Evolutionary conservation across 2,113 vertebrate genomes (phyloP).

Genomic region (Picathartes gymnocephalus): DNA sequence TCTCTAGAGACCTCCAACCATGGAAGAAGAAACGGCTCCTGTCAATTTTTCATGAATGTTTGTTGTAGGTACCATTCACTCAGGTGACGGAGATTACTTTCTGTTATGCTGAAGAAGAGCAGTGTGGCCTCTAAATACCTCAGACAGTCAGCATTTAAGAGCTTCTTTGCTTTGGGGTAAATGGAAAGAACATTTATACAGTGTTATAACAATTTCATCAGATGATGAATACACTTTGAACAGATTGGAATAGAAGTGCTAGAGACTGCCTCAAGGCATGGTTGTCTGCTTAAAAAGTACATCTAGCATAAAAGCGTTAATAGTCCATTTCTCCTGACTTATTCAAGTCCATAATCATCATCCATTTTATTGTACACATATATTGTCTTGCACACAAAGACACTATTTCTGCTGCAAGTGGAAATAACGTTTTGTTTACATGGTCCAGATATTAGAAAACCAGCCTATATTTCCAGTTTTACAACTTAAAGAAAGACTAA

Average conservation of each 20-base stretch:
- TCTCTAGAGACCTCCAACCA: neutral
- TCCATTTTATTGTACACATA: neutral
- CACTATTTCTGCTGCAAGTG: neutral
- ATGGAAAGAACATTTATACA: neutral
- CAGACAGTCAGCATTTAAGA: neutral
- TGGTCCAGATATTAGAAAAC: neutral
- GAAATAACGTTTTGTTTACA: neutral
- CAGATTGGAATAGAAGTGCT: neutral
- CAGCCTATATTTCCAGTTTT: neutral
- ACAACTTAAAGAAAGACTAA: neutral
- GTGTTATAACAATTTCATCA: neutral
- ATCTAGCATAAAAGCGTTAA: neutral
- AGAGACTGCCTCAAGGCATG: neutral
- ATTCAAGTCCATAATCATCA: neutral
- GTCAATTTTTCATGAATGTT: neutral
- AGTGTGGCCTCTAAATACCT: neutral
- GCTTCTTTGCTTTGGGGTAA: neutral
- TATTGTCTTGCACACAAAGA: neutral
- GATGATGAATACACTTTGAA: neutral
- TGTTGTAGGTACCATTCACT: neutral
- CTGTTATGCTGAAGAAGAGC: neutral
- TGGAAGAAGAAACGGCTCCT: neutral
- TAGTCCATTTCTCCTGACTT: neutral
- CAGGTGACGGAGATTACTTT: neutral
- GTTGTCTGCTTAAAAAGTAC: slow-evolving; percentile 2